These are phyloP conservation scores for Calephelis perditalis DNA, from an alignment of 2,888 invertebrate species.

Conservation along the genomic window DNA sequence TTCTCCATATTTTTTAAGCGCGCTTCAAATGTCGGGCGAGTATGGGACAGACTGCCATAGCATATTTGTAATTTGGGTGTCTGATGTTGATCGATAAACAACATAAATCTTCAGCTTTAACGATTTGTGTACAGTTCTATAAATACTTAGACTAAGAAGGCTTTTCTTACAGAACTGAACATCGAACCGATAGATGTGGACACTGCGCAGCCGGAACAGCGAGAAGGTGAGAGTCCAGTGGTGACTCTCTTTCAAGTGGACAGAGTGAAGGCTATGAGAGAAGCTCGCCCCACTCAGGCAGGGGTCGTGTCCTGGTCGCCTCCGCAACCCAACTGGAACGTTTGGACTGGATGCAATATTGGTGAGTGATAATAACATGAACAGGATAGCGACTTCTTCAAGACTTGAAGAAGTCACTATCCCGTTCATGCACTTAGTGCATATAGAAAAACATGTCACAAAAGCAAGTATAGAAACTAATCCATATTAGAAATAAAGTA, in stretches of 20 bases:
- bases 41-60: too few species aligned
- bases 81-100: too few species aligned
- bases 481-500: too few species aligned
- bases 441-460: too few species aligned
- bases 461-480: too few species aligned
- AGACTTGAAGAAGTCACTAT: too few species aligned
- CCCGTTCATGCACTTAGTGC: too few species aligned
- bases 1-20: too few species aligned
- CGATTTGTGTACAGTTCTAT: too few species aligned
- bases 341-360: conserved; percentile 97
- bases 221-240: conserved; percentile 31
- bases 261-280: conserved; percentile 78
- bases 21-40: too few species aligned
- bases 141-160: not conserved
- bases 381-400: not conserved
- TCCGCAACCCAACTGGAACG: conserved; percentile 97
- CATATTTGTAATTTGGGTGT: too few species aligned
- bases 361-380: conserved; percentile 50
- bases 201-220: conserved; percentile 32
- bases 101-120: too few species aligned
- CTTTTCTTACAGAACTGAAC: conserved; percentile 43
- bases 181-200: conserved; percentile 53
- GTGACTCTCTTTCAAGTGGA: conserved; percentile 57
- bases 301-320: conserved; percentile 98
- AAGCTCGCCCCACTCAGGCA: conserved; percentile 79